Evolutionary conservation across 2,113 vertebrate genomes (phyloP), one percentile per base, ranked within the genome.

Genomic region (Phainopepla nitens): DNA sequence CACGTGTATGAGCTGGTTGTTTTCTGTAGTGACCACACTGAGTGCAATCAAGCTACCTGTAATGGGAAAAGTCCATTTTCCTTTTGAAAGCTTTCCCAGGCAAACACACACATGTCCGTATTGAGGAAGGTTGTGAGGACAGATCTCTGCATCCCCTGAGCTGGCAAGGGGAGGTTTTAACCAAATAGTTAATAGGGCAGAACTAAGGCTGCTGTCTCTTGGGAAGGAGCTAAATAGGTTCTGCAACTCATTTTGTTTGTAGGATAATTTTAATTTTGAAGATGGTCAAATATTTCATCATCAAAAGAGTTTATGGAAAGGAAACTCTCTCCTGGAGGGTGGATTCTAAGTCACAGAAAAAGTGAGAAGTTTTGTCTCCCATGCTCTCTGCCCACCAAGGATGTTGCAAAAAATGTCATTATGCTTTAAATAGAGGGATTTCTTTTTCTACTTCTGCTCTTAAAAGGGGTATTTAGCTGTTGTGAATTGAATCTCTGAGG

Each of bases 71-170:
- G 66, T 78, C 36, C 22, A 10, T 70, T 79, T 73, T 69, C 27
- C 3, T 54, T 89, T 72, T 80, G 53, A 23, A 87, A 45, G 57
- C n/a, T 76, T 66, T 80, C 39, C 44, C 13, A 56, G n/a, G 10
- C 25, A 72, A 82, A 36, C 42, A 33, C 0, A 0, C 2, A 3
- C 9, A 0, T 15, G 10, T 57, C n/a, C 0, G 0, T 31, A 57
- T 7, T 36, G 51, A 41, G 50, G 50, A 64, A 33, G 50, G 29
- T 24, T 66, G 35, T 22, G 42, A 61, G 41, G 50, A 53, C 2
- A 16, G 45, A 61, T 79, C 28, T 4, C 28, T 4, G 1, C 56
- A 68, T 29, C n/a, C 33, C 24, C 27, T 22, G 10, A 58, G 25
- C 25, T 49, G n/a, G 10, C 36, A 49, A 41, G 36, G 2, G 2